phyloP scores from a whole-genome alignment of 2,888 invertebrate genomes.

The Caenorhabditis macrosperma region DNA sequence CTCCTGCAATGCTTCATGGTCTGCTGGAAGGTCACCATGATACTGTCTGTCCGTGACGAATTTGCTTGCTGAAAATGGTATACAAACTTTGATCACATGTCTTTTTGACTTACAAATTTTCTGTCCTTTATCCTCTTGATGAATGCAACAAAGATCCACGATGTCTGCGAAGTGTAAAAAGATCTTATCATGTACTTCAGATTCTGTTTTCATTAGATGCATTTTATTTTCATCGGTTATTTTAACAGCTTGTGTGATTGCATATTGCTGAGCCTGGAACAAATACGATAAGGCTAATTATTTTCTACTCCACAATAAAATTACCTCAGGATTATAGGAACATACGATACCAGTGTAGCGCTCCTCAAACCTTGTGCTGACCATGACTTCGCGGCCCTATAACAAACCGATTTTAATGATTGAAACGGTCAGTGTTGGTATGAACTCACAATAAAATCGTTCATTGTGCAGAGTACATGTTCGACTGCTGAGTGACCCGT shows the following conservation, averaged over 20 bases:
- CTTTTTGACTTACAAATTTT: constrained; percentile 6
- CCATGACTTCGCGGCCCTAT: constrained; percentile 46
- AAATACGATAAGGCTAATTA: background rate
- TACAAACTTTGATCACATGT: too few relatives aligned
- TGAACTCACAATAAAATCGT: constrained; percentile 36
- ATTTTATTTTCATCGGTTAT: constrained; percentile 53
- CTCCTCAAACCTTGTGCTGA: constrained; percentile 41
- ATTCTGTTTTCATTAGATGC: constrained; percentile 57
- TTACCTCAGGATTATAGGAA: background rate
- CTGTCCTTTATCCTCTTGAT: constrained; percentile 48
- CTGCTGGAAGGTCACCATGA: constrained; percentile 39
- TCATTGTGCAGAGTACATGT: constrained; percentile 23
- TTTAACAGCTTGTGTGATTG: constrained; percentile 47
- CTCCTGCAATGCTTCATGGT: constrained; percentile 57
- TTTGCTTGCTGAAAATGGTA: constrained; percentile 42
- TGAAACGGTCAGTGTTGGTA: background rate
- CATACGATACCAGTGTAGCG: constrained; percentile 42
- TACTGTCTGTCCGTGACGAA: constrained; percentile 69
- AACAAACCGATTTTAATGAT: background rate
- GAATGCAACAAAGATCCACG: constrained; percentile 44
- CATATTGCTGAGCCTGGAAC: constrained; percentile 49
- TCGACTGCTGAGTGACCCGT: constrained; percentile 10
- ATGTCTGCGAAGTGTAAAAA: constrained; percentile 57
- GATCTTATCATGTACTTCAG: constrained; percentile 60
- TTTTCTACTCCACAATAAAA: background rate